These are phyloP conservation scores for Anser brachyrhynchus DNA, from an alignment of 2,113 vertebrate species.

Conservation along the genomic window DNA sequence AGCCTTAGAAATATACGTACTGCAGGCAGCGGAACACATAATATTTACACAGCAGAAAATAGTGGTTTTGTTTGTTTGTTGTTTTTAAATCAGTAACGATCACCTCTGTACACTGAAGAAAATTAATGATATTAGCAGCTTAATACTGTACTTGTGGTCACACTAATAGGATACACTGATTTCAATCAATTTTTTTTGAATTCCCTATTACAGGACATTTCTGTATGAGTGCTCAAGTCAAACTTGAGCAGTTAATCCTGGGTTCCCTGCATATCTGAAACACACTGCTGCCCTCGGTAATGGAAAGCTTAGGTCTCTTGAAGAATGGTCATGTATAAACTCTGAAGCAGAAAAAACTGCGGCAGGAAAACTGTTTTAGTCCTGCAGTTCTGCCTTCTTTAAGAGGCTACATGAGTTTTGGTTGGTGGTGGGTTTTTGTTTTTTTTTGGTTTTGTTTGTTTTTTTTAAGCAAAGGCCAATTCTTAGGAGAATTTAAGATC, in stretches of 20 bases:
- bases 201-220: not conserved
- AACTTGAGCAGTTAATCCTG: not conserved
- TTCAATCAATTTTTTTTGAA: not conserved
- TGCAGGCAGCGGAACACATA: not conserved
- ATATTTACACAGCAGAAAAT: not conserved
- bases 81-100: not conserved
- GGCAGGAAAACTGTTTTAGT: not conserved
- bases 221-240: not conserved
- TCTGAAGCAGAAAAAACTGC: not conserved
- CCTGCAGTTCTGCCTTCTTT: not conserved
- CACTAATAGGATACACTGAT: not conserved
- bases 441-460: too few species aligned
- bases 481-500: not conserved
- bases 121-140: not conserved
- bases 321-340: not conserved
- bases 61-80: not conserved
- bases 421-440: too few species aligned
- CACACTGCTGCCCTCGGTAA: accelerated
- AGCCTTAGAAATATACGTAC: not conserved
- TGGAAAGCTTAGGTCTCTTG: not conserved
- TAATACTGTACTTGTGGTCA: not conserved
- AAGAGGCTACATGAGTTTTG: not conserved
- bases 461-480: not conserved
- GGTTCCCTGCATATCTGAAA: not conserved
- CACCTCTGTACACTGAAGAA: not conserved